Evolutionary conservation across 2,888 invertebrate genomes (phyloP).

Genomic region (Lycaena phlaeas): DNA sequence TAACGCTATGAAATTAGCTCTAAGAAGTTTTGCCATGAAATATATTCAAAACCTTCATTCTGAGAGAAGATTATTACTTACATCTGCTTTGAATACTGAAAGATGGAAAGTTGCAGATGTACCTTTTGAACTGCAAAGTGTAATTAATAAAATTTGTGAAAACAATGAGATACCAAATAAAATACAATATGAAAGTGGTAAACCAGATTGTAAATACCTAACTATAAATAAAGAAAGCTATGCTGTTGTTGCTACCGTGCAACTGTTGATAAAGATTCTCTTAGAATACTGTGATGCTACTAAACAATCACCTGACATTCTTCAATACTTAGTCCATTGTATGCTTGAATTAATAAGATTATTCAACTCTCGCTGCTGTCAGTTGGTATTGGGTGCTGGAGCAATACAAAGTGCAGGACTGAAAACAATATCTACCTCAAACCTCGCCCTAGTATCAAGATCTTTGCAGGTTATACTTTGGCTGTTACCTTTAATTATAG

Average conservation of each 20-base stretch:
- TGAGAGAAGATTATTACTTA: slow-evolving; percentile 88
- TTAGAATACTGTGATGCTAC: slow-evolving; percentile 92
- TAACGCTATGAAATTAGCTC: slow-evolving; percentile 84
- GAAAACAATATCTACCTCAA: slow-evolving; percentile 95
- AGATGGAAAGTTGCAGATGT: slow-evolving; percentile 96
- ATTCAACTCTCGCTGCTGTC: slow-evolving; percentile 91
- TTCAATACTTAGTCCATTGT: slow-evolving; percentile 86
- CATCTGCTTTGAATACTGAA: slow-evolving; percentile 89
- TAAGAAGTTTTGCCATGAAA: slow-evolving; percentile 90
- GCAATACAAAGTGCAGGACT: slow-evolving; percentile 95
- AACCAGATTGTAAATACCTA: slow-evolving; percentile 70
- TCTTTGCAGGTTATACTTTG: slow-evolving; percentile 87
- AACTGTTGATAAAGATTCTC: slow-evolving; percentile 91
- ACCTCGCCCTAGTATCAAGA: slow-evolving; percentile 89
- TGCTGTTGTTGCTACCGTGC: slow-evolving; percentile 85
- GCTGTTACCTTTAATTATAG: slow-evolving; percentile 81
- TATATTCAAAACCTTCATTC: slow-evolving; percentile 94
- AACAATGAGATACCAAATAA: slow-evolving; percentile 57
- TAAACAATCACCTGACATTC: slow-evolving; percentile 82
- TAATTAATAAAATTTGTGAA: slow-evolving; percentile 81
- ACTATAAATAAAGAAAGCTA: slow-evolving; percentile 80
- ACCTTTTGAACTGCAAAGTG: slow-evolving; percentile 88
- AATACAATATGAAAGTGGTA: slow-evolving; percentile 44
- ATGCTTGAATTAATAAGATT: slow-evolving; percentile 91
- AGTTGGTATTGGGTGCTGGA: slow-evolving; percentile 96